A percentile compares a stretch with the other conserved stretches of the same genome.
Conservation (phyloP, 2,113 vertebrate genomes). For the Lamprologus sp. region DNA sequence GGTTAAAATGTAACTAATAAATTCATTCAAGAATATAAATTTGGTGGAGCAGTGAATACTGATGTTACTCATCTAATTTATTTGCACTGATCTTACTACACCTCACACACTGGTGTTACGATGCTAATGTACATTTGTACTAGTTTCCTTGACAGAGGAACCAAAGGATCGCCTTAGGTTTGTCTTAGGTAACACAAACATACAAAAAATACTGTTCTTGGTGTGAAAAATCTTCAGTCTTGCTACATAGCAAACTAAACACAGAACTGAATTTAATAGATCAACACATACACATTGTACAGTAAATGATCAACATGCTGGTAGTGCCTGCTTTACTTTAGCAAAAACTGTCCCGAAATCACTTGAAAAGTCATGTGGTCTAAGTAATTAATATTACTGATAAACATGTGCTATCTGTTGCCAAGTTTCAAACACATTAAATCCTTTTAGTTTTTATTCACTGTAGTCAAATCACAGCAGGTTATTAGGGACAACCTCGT, state of each 20-base stretch:
- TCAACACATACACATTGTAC: background rate
- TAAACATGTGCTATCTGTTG: background rate
- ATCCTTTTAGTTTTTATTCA: background rate
- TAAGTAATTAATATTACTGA: background rate
- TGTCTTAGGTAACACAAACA: background rate
- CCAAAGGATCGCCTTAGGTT: background rate
- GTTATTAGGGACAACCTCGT: background rate
- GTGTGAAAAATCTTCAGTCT: background rate
- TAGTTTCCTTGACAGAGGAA: background rate
- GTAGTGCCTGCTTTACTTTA: background rate
- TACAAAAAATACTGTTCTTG: background rate
- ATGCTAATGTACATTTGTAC: background rate
- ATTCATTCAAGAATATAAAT: background rate
- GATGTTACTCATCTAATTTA: background rate
- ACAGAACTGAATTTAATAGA: background rate
- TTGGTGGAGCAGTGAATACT: background rate
- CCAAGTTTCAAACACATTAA: background rate
- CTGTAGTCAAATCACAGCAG: background rate
- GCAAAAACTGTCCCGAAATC: background rate
- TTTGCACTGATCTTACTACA: background rate
- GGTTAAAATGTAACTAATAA: background rate
- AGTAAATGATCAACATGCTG: background rate
- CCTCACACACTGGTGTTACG: background rate
- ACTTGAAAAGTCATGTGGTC: background rate
- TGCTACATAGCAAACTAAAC: background rate